Percentiles rank a stretch among this genome's conserved stretches.
These are phyloP conservation scores for Otolemur crassicaudatus DNA, from an alignment of 2,797 vertebrate genomes.

Conservation along the genomic window DNA sequence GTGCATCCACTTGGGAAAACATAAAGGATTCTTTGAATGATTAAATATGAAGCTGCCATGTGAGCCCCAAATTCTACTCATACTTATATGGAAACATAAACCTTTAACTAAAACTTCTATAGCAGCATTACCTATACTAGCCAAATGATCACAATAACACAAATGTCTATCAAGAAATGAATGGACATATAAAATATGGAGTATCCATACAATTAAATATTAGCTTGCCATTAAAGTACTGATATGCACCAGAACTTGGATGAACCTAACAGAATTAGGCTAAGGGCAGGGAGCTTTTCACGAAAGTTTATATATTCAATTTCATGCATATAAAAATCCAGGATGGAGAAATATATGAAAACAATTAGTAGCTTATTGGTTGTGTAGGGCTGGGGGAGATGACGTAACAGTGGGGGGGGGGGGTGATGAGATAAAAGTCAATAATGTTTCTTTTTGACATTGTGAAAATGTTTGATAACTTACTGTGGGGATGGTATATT, in stretches of 20 bases:
- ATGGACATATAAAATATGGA: neutral
- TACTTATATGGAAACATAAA: neutral
- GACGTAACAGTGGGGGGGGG: neutral
- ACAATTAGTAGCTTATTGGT: neutral
- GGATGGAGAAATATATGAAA: neutral
- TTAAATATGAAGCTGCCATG: neutral
- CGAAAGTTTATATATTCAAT: neutral
- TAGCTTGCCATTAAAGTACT: neutral
- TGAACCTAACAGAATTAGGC: neutral
- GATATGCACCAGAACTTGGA: neutral
- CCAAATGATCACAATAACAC: neutral
- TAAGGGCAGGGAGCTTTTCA: neutral
- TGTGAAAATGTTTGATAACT: neutral
- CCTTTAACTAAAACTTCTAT: neutral
- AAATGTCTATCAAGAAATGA: neutral
- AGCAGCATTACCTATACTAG: neutral
- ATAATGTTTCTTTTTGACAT: neutral
- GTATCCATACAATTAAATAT: neutral
- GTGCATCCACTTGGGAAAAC: neutral
- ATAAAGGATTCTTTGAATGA: neutral
- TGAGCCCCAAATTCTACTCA: neutral
- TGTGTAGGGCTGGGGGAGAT: neutral
- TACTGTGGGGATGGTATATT: neutral
- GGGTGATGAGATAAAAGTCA: neutral
- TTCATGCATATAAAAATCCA: neutral